phyloP scores from a whole-genome alignment of 2,113 vertebrate species.

The Erythrocercus mccallii region DNA sequence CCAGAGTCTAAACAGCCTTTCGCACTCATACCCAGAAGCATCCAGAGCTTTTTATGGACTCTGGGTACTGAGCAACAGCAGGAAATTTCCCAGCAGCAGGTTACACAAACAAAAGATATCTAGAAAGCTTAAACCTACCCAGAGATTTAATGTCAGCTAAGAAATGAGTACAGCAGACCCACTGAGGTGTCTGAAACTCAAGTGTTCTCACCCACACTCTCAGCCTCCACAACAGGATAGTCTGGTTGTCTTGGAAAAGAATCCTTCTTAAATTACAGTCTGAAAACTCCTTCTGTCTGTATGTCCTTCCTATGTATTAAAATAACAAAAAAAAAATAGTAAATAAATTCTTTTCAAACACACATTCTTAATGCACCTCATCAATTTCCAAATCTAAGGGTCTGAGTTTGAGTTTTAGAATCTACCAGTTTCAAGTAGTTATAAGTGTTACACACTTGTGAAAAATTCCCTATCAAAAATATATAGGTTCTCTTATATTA shows the following conservation, averaged over 20 bases:
- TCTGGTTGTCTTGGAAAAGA: background rate
- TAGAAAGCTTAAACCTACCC: background rate
- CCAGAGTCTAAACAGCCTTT: background rate
- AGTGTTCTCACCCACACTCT: background rate
- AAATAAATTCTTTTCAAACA: background rate
- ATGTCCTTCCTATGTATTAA: background rate
- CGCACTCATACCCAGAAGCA: background rate
- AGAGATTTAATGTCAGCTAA: background rate
- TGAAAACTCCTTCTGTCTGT: background rate
- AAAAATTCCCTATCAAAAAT: background rate
- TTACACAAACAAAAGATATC: background rate
- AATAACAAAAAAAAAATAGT: background rate
- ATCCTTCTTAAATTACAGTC: background rate
- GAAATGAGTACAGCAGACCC: background rate
- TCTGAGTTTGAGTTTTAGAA: background rate
- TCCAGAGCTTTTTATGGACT: background rate
- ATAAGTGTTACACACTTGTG: background rate
- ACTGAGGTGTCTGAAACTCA: background rate
- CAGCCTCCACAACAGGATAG: background rate
- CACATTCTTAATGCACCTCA: background rate
- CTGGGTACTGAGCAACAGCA: background rate
- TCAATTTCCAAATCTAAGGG: background rate
- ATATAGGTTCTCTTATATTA: background rate
- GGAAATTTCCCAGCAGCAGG: background rate
- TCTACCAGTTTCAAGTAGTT: fast-evolving